Evolutionary conservation across 2,797 vertebrate genomes (phyloP), one percentile per base, ranked within the genome.

Genomic region (Melanogrammus aeglefinus): DNA sequence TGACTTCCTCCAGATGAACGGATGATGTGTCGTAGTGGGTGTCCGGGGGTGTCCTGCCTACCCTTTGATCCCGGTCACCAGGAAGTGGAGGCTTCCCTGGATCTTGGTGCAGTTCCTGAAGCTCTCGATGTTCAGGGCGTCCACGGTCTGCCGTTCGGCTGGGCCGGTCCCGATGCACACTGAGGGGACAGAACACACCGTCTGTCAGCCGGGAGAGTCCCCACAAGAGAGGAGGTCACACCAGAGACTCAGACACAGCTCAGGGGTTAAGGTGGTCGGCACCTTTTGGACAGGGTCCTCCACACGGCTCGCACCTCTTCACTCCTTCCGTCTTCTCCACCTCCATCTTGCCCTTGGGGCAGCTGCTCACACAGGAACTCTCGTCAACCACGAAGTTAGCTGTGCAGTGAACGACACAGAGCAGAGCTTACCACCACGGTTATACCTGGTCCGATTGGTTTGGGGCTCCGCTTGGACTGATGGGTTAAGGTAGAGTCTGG

Each of bases 51-150:
- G 6, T 73, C 31, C 14, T 29, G 36, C 94, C 94, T 92, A 98
- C 97, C 97, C 97, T 7, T 93, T 24, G 77, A 99, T 96, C 71
- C 97, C 97, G 0, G 96, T 98, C 83, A 96, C 94, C 66, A 98
- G 94, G 86, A 99, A 98, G 73, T 97, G 95, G 79, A 99, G 92
- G 85, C 97, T 97, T 77, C 97, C 97, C 90, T 96, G 91, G 84
- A 99, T 99, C 93, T 95, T 97, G 57, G 97, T 99, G 92, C 97
- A 99, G 93, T 99, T 99, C 80, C 96, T 93, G 79, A 99, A 99
- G 72, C 93, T 94, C 92, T 97, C 96, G 2, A 99, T 99, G 88
- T 99, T 99, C 21, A 79, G 90, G 0, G 96, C 96, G 80, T 98
- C 96, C 12, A 99, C 97, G 0, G 96, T 98, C 86, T 97, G 93